Base-by-base conservation (phyloP, 2,888 invertebrate genomes). In the Fissipunctia ypsillon region DNA sequence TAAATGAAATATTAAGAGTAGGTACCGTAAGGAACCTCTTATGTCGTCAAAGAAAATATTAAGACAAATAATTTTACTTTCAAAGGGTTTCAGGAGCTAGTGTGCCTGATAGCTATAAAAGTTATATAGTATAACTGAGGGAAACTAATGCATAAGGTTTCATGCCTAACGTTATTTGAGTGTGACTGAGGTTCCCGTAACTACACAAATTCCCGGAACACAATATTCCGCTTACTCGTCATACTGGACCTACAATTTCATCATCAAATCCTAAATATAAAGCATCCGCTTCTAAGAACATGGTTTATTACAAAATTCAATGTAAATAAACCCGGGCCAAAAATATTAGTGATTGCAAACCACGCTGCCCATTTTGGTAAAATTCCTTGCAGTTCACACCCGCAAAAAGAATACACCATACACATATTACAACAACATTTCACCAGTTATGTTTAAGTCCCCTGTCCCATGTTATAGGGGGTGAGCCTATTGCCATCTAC, bases 41-140 rank as follows among this genome's bases (percentile, higher is more conserved):
- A 57, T n/a, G 52, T 57, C 56, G 43, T 66, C 31, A 38, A 28
- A 28, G 12, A 74, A 68, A 60, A n/a, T n/a, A 28, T 50, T 1
- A 31, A 43, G 19, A 38, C 38, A 73, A 54, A 57, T 54, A 19
- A 19, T 60, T 52, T 79, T 31, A 31, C 25, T 57, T 35, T 67
- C 41, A 43, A 57, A 73, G 69, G 59, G 78, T 71, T 69, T 60
- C 6, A 69, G 31, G 35, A 67, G 56, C 38, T 45, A 66, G 66
- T 69, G 50, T 25, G 65, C 43, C 22, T 43, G 12, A 28, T 64
- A 64, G 52, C 56, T 43, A 56, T 73, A 41, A 68, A 74, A 73
- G 41, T 73, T n/a, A n/a, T n/a, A n/a, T n/a, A n/a, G n/a, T n/a
- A n/a, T n/a, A 50, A 73, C 50, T 56, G 64, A 71, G 52, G 59